Evolutionary conservation across 2,113 vertebrate species (phyloP).

Genomic region (Misgurnus mizolepis): DNA sequence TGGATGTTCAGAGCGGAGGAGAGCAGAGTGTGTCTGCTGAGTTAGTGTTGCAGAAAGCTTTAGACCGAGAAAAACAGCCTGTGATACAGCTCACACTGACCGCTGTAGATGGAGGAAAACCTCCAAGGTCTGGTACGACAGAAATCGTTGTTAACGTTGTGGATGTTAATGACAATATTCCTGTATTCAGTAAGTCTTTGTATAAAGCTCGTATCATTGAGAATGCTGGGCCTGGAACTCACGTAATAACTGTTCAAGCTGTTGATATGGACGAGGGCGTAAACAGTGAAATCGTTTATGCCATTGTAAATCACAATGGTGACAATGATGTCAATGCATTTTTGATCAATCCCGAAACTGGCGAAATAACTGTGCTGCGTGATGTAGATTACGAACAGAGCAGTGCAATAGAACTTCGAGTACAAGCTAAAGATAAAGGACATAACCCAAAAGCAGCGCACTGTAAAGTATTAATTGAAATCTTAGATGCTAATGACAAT

Average conservation of each 20-base stretch:
- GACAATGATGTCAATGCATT: constrained; percentile 67
- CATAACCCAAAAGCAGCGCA: constrained; percentile 44
- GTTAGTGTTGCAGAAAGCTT: constrained; percentile 75
- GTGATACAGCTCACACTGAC: constrained; percentile 61
- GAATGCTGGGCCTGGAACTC: constrained; percentile 12
- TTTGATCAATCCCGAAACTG: constrained; percentile 66
- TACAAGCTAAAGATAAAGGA: constrained; percentile 57
- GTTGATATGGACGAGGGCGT: constrained; percentile 60
- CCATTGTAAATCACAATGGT: constrained; percentile 64
- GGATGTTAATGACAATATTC: constrained; percentile 81
- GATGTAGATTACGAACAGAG: constrained; percentile 70
- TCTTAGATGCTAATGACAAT: constrained; percentile 85
- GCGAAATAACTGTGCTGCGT: constrained; percentile 70
- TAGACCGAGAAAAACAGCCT: constrained; percentile 74
- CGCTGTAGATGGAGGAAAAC: constrained; percentile 73
- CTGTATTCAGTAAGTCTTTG: constrained; percentile 69
- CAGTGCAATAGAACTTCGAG: constrained; percentile 55
- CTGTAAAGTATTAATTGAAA: constrained; percentile 80
- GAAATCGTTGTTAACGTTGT: constrained; percentile 70
- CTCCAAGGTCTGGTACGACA: constrained; percentile 41
- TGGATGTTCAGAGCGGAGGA: constrained; percentile 72
- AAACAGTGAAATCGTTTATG: constrained; percentile 56
- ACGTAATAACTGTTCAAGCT: neutral
- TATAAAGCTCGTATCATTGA: constrained; percentile 64
- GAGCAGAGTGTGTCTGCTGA: constrained; percentile 71